Evolutionary conservation across 2,888 invertebrate species (phyloP).

Genomic region (Cynaeus angustus): DNA sequence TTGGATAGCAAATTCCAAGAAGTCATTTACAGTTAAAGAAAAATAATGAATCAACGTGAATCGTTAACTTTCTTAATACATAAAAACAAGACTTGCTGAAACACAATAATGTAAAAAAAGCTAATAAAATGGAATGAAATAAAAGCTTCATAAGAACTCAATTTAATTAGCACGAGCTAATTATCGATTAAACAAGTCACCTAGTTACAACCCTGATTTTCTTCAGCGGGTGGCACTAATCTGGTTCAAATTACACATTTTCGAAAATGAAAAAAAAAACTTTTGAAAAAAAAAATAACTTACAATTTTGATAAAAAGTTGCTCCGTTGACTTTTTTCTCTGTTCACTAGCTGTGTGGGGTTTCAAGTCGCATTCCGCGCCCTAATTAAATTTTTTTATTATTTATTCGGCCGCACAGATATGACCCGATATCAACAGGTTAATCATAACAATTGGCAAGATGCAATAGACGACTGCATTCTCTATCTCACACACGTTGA

Average conservation of each 20-base stretch:
- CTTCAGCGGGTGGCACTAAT: conserved; percentile 1
- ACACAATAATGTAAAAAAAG: neutral
- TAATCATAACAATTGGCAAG: conserved; percentile 48
- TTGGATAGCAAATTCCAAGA: neutral
- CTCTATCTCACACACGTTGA: conserved; percentile 28
- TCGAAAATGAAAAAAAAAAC: conserved; percentile 8
- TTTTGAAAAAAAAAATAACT: conserved; percentile 27
- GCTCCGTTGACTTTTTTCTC: neutral
- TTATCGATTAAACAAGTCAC: conserved; percentile 35
- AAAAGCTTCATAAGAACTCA: conserved; percentile 12
- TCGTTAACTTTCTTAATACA: no score
- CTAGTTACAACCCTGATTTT: conserved; percentile 25
- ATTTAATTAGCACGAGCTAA: conserved; percentile 41
- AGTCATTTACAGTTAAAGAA: neutral
- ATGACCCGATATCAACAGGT: conserved; percentile 52
- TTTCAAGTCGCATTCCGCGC: conserved; percentile 19
- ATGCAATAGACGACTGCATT: conserved; percentile 39
- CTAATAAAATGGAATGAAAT: neutral
- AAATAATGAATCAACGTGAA: no score
- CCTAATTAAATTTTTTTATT: conserved; percentile 22
- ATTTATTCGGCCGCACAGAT: conserved; percentile 37
- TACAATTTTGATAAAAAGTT: conserved; percentile 33
- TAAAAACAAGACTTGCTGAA: no score
- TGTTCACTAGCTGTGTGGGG: neutral
- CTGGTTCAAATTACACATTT: no score